These are phyloP conservation scores for Drosophila tani DNA, from an alignment of 1,140 invertebrate species.

Conservation along the genomic window DNA sequence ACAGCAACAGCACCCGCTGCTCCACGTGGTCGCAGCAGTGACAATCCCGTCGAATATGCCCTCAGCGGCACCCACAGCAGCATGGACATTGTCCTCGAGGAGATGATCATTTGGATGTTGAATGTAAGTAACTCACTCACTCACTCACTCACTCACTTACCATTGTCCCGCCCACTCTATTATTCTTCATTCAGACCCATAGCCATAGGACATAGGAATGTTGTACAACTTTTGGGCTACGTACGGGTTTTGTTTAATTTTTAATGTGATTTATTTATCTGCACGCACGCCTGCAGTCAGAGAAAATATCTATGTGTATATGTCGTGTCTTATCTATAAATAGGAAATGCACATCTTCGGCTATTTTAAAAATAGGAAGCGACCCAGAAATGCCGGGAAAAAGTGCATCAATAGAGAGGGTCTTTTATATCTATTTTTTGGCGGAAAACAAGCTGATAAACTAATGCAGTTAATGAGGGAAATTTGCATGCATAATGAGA, in stretches of 20 bases:
- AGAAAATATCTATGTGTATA: not conserved
- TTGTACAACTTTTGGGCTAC: constrained; percentile 34
- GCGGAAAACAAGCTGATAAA: not conserved
- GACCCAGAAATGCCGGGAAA: constrained; percentile 10
- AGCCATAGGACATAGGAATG: constrained; percentile 21
- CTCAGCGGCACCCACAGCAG: constrained; percentile 60
- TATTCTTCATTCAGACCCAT: constrained; percentile 16
- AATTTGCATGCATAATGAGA: not conserved
- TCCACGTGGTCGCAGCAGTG: constrained; percentile 51
- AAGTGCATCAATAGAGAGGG: constrained; percentile 13
- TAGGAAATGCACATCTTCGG: constrained; percentile 20
- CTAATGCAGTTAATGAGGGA: not conserved
- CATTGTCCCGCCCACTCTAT: constrained; percentile 5
- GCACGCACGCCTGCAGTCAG: constrained; percentile 47
- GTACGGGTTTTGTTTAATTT: constrained; percentile 71
- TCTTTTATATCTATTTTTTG: not conserved
- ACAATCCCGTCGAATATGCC: constrained; percentile 71
- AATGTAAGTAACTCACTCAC: constrained; percentile 62
- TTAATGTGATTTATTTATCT: constrained; percentile 80
- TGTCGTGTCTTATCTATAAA: constrained; percentile 13
- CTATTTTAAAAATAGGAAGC: constrained; percentile 26
- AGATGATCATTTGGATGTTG: constrained; percentile 72
- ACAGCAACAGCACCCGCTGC: constrained; percentile 11
- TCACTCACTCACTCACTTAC: constrained; percentile 12
- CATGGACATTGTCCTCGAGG: constrained; percentile 70